Conservation (phyloP, 2,888 invertebrate genomes). For the Diarsia rubi region DNA sequence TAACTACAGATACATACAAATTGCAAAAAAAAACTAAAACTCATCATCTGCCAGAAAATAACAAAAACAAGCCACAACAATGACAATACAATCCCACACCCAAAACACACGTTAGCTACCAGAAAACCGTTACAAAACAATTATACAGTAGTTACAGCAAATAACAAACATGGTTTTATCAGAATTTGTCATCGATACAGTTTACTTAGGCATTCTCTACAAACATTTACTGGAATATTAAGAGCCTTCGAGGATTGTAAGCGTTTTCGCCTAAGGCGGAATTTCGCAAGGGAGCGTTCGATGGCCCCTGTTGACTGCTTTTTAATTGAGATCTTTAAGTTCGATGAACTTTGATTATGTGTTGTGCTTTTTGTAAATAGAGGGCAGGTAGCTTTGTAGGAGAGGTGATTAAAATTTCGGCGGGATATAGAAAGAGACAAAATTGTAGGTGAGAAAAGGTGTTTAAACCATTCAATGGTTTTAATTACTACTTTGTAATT, state of each 20-base stretch:
- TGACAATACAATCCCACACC: not conserved
- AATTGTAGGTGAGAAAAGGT: not conserved
- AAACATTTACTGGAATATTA: conserved; percentile 78
- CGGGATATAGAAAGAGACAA: not conserved
- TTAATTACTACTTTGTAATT: too few relatives aligned
- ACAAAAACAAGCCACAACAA: not conserved
- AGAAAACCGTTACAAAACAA: conserved; percentile 64
- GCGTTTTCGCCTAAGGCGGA: conserved; percentile 80
- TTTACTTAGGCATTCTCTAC: conserved; percentile 81
- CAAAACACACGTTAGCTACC: conserved; percentile 14
- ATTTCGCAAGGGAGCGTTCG: conserved; percentile 67
- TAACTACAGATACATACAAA: not conserved
- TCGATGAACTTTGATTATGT: conserved; percentile 70
- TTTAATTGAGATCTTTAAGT: conserved; percentile 79
- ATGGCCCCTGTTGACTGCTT: conserved; percentile 74
- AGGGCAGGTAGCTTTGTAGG: conserved; percentile 27
- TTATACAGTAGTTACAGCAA: conserved; percentile 57
- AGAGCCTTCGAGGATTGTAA: conserved; percentile 71
- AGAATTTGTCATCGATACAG: conserved; percentile 79
- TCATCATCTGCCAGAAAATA: not conserved
- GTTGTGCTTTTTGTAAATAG: conserved; percentile 56
- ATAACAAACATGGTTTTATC: conserved; percentile 65
- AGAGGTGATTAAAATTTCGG: conserved; percentile 5
- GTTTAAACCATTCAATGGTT: not conserved
- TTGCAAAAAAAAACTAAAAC: not conserved